Percentiles rank a stretch among this genome's conserved stretches.
phyloP scores from a whole-genome alignment of 2,888 invertebrate species.

The Cerastis leucographa region DNA sequence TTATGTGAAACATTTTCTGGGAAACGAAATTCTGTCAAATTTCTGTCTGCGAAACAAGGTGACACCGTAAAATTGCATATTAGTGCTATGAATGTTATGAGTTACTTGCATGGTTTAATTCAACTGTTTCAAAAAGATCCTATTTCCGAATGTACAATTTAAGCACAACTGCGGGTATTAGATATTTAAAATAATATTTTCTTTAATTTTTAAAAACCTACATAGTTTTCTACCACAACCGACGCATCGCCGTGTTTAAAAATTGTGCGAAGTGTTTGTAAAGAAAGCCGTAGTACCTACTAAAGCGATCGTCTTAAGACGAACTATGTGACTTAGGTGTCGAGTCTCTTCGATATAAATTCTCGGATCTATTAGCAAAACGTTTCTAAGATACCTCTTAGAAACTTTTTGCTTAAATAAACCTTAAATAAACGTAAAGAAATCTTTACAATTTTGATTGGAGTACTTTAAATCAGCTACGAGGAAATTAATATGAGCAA shows the following conservation, averaged over 20 bases:
- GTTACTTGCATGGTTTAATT: not conserved
- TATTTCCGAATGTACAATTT: not conserved
- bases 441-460: not conserved
- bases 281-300: not conserved
- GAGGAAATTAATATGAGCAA: not conserved
- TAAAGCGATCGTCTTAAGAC: slow-evolving; percentile 19
- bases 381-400: not conserved
- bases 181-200: not conserved
- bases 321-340: slow-evolving; percentile 1
- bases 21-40: too few species aligned
- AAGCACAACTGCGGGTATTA: not conserved
- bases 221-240: too few species aligned
- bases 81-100: not conserved
- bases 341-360: slow-evolving; percentile 21
- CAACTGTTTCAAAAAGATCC: not conserved
- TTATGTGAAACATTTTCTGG: too few species aligned
- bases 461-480: not conserved
- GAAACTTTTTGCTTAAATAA: too few species aligned
- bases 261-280: slow-evolving; percentile 11
- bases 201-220: not conserved
- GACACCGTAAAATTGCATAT: not conserved
- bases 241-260: not conserved
- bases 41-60: too few species aligned
- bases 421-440: too few species aligned
- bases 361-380: slow-evolving; percentile 12